phyloP scores from a whole-genome alignment of 2,797 vertebrate species.

The Amphiprion clarkii region DNA sequence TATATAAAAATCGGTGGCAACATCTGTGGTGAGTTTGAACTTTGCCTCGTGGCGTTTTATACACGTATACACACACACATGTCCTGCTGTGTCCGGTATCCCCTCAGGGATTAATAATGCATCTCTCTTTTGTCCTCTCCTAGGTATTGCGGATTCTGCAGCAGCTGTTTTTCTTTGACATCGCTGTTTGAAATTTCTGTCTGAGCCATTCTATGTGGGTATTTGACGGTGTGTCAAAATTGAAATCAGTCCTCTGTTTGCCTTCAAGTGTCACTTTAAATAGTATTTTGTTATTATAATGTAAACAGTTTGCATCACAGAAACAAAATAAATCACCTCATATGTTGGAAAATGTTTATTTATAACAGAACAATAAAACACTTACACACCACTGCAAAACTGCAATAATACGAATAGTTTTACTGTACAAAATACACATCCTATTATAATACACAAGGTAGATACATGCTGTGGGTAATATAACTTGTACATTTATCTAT shows the following conservation, averaged over 20 bases:
- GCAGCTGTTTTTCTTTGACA: slow-evolving; percentile 87
- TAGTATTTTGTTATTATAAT: slow-evolving; percentile 60
- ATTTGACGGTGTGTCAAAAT: slow-evolving; percentile 21
- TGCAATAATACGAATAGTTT: slow-evolving; percentile 30
- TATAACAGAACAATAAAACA: slow-evolving; percentile 35
- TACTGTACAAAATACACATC: slow-evolving; percentile 65
- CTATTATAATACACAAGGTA: slow-evolving; percentile 58
- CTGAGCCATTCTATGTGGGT: not conserved
- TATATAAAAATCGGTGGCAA: slow-evolving; percentile 90
- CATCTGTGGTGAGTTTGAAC: slow-evolving; percentile 89
- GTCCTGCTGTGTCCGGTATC: slow-evolving; percentile 5
- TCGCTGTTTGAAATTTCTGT: not conserved
- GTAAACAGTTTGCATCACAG: slow-evolving; percentile 32
- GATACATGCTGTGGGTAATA: slow-evolving; percentile 26
- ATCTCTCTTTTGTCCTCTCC: slow-evolving; percentile 29
- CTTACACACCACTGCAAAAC: slow-evolving; percentile 28
- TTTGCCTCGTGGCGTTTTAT: slow-evolving; percentile 6
- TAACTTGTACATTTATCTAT: slow-evolving; percentile 34
- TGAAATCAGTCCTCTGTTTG: slow-evolving; percentile 40
- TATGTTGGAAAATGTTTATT: slow-evolving; percentile 45
- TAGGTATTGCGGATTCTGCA: slow-evolving; percentile 92
- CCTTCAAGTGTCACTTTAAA: slow-evolving; percentile 49
- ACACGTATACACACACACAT: not conserved
- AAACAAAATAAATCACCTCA: slow-evolving; percentile 61
- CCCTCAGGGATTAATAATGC: slow-evolving; percentile 29